Percentiles rank a stretch among this genome's conserved stretches.
Conservation (phyloP, 2,797 vertebrate genomes). For the Chaunax sp. region DNA sequence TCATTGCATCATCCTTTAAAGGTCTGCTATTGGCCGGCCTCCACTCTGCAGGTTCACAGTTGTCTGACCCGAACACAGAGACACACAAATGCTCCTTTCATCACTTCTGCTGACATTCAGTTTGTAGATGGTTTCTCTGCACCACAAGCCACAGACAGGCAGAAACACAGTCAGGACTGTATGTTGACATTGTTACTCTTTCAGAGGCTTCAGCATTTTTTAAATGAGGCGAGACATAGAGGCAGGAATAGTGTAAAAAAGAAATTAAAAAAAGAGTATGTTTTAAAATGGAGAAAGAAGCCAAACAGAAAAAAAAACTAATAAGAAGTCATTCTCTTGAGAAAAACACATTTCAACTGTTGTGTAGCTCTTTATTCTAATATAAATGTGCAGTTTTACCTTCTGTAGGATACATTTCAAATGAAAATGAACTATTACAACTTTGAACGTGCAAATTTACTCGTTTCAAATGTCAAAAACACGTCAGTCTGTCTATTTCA, state of each 20-base stretch:
- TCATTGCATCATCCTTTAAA: too few species aligned
- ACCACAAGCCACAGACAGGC: conserved; percentile 41
- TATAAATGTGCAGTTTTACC: too few species aligned
- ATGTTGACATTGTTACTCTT: background rate
- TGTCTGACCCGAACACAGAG: background rate
- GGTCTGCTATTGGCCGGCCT: background rate
- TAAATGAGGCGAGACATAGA: background rate
- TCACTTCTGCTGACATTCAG: conserved; percentile 17
- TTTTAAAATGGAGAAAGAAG: background rate
- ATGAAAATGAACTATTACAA: too few species aligned
- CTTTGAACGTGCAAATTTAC: too few species aligned
- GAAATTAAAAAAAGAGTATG: background rate
- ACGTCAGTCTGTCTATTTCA: too few species aligned
- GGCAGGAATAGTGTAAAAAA: background rate
- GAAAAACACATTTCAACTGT: too few species aligned
- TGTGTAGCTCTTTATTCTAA: too few species aligned
- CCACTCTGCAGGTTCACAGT: background rate
- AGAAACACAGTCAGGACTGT: background rate
- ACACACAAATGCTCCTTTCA: background rate
- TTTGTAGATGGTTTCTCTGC: background rate
- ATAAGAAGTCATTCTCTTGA: too few species aligned
- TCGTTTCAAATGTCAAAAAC: too few species aligned
- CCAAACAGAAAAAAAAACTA: background rate
- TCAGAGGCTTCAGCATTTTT: conserved; percentile 5
- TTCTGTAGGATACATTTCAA: too few species aligned